Evolutionary conservation across 2,888 invertebrate genomes (phyloP).

Genomic region (Erebia epiphron): DNA sequence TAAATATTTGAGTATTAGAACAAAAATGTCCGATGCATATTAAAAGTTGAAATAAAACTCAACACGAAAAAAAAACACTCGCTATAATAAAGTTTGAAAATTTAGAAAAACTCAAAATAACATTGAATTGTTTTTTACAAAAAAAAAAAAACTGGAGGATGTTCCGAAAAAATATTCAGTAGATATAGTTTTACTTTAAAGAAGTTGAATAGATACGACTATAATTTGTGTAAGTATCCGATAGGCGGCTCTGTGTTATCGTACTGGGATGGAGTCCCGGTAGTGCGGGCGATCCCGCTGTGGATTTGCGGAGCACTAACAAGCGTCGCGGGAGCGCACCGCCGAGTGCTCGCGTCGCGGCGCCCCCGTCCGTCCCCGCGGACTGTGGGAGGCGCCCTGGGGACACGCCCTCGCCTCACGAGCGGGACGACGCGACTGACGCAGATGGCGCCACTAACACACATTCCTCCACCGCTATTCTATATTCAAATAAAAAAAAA

Average conservation of each 20-base stretch:
- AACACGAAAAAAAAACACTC: conserved; percentile 25
- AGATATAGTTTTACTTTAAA: background rate
- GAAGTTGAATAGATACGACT: background rate
- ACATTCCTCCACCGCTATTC: background rate
- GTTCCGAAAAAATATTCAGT: background rate
- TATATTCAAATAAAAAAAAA: conserved; percentile 5
- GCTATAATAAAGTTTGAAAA: background rate
- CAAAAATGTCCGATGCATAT: conserved; percentile 29
- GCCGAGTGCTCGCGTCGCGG: conserved; percentile 80
- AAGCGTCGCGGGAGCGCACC: conserved; percentile 81
- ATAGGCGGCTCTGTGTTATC: conserved; percentile 76
- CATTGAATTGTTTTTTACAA: conserved; percentile 2
- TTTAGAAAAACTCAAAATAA: background rate
- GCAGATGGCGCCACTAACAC: conserved; percentile 72
- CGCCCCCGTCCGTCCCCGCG: conserved; percentile 81
- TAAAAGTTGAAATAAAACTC: conserved; percentile 14
- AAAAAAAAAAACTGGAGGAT: background rate
- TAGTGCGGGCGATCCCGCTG: conserved; percentile 82
- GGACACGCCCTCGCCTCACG: conserved; percentile 83
- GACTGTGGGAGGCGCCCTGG: conserved; percentile 79
- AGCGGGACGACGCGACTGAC: conserved; percentile 71
- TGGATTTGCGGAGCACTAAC: conserved; percentile 82
- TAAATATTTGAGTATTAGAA: background rate
- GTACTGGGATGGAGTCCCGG: conserved; percentile 79
- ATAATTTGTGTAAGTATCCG: conserved; percentile 46